Evolutionary conservation across 2,888 invertebrate species (phyloP).

Genomic region (Microctonus brassicae): DNA sequence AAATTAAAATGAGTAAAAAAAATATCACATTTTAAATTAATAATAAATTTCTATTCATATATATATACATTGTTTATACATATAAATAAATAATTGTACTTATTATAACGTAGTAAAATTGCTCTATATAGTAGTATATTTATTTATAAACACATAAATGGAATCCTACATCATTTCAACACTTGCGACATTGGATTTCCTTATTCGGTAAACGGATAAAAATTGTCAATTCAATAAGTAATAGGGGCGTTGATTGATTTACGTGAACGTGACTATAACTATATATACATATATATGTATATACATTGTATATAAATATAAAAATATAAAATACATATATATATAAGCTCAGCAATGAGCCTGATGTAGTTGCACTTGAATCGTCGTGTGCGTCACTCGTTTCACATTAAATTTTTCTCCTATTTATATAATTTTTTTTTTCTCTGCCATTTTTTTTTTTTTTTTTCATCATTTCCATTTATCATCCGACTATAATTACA

Average conservation of each 20-base stretch:
- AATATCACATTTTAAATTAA: not conserved
- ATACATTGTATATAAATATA: not conserved
- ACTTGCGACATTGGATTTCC: constrained; percentile 22
- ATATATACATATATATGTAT: too few species aligned
- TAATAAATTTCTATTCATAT: constrained; percentile 8
- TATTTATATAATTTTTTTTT: not conserved
- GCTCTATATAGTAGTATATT: constrained; percentile 6
- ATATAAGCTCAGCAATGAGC: not conserved
- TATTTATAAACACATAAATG: not conserved
- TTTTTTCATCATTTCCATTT: not conserved
- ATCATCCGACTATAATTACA: constrained; percentile 26
- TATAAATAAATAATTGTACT: constrained; percentile 4
- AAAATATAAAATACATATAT: not conserved
- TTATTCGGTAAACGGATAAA: constrained; percentile 12
- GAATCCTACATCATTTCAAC: constrained; percentile 29
- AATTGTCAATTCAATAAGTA: constrained; percentile 30
- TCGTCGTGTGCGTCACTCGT: constrained; percentile 9
- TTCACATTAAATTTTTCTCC: constrained; percentile 8
- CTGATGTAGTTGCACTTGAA: not conserved
- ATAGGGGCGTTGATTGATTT: constrained; percentile 34
- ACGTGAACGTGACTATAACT: constrained; percentile 14
- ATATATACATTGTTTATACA: too few species aligned
- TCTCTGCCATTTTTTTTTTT: not conserved
- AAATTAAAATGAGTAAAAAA: not conserved
- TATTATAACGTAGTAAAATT: constrained; percentile 18